Conservation (phyloP, 2,797 vertebrate species). For the Ptychadena robeensis region DNA sequence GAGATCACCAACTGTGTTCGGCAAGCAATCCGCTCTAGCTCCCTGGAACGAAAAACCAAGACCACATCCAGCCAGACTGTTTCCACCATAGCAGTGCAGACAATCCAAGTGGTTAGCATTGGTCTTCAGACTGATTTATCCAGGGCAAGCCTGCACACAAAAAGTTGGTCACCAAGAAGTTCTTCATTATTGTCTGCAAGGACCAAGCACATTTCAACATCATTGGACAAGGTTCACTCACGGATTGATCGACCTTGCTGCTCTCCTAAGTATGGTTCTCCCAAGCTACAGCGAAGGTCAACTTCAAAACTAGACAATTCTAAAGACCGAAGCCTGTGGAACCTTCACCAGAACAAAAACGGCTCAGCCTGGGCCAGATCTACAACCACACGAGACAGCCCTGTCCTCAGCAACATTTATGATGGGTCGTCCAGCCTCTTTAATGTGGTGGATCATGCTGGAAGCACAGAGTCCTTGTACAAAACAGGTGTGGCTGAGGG, state of each 20-base stretch:
- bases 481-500: conserved; percentile 80
- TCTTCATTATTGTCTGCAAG: conserved; percentile 87
- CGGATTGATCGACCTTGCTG: conserved; percentile 94
- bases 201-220: conserved; percentile 93
- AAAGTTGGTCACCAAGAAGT: conserved; percentile 90
- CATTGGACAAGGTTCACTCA: conserved; percentile 94
- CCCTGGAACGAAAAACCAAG: conserved; percentile 92
- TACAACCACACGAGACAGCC: conserved; percentile 96
- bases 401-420: conserved; percentile 90
- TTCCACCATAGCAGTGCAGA: conserved; percentile 87
- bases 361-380: conserved; percentile 98
- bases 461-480: conserved; percentile 93
- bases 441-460: conserved; percentile 91
- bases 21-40: conserved; percentile 95
- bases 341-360: conserved; percentile 87
- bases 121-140: conserved; percentile 91
- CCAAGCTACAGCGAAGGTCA: conserved; percentile 93
- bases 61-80: conserved; percentile 87
- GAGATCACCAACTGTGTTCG: conserved; percentile 98
- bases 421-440: conserved; percentile 97
- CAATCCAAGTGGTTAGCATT: conserved; percentile 84
- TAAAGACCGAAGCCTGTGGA: conserved; percentile 94
- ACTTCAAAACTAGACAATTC: conserved; percentile 88
- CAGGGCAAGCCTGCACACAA: conserved; percentile 79
- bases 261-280: conserved; percentile 95